phyloP scores from a whole-genome alignment of 2,888 invertebrate genomes.

The Ashinkailepas kermadecensis region DNA sequence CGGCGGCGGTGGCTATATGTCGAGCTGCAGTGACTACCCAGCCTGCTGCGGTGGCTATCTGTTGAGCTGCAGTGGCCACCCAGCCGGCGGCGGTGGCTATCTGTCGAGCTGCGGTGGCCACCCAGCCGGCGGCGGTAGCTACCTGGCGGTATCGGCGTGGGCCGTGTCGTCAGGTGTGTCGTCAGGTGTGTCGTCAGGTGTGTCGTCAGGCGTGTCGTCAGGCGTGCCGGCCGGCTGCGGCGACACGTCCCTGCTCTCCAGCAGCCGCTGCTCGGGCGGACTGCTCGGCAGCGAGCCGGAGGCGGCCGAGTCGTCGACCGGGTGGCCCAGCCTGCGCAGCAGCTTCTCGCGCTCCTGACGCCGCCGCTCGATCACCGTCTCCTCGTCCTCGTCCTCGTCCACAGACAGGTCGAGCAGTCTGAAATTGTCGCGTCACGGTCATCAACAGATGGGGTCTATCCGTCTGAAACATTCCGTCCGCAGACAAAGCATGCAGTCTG shows the following conservation, averaged over 20 bases:
- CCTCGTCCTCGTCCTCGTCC: slow-evolving; percentile 63
- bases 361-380: slow-evolving; percentile 80
- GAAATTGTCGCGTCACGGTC: neutral
- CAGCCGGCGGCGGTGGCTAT: too few species aligned
- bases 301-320: neutral
- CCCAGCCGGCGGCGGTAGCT: too few species aligned
- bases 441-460: too few species aligned
- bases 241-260: neutral
- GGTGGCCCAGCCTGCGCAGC: slow-evolving; percentile 55
- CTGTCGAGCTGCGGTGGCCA: too few species aligned
- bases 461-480: too few species aligned
- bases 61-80: too few species aligned
- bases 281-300: neutral
- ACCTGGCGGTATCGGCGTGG: neutral
- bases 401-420: slow-evolving; percentile 1
- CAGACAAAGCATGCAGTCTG: too few species aligned
- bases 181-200: too few species aligned
- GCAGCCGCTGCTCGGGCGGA: neutral
- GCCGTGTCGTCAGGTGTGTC: slow-evolving; percentile 21
- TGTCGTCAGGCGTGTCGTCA: slow-evolving; percentile 23
- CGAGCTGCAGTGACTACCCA: too few species aligned
- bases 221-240: neutral
- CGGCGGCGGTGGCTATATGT: too few species aligned
- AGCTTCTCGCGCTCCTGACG: slow-evolving; percentile 81
- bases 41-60: too few species aligned